phyloP scores from a whole-genome alignment of 1,140 invertebrate species.

The Trachelipus rathkii region DNA sequence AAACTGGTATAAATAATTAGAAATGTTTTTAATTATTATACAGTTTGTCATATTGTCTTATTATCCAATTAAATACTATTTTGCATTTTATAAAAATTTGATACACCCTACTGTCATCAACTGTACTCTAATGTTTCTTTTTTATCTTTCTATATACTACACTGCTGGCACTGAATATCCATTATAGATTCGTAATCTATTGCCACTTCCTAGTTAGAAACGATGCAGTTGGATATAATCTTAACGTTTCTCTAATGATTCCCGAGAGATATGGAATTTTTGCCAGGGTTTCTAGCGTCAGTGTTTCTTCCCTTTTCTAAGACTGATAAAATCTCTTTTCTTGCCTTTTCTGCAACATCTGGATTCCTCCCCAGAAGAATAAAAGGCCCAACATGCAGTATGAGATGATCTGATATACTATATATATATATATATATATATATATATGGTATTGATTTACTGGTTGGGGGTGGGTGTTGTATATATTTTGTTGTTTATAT shows the following conservation, averaged over 20 bases:
- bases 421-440: too few relatives aligned
- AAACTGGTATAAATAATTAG: background rate
- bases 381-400: background rate
- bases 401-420: background rate
- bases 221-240: background rate
- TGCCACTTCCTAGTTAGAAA: background rate
- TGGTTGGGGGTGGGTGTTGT: too few relatives aligned
- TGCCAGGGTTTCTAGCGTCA: background rate
- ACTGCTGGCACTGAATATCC: background rate
- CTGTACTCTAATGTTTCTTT: too few relatives aligned
- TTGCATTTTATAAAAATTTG: too few relatives aligned
- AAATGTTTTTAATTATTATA: background rate
- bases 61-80: too few relatives aligned
- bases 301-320: background rate
- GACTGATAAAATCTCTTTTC: background rate
- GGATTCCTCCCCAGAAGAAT: background rate
- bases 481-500: too few relatives aligned
- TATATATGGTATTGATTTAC: too few relatives aligned
- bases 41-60: background rate
- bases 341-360: background rate
- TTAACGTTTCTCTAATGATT: background rate
- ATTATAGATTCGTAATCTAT: background rate
- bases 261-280: background rate
- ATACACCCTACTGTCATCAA: too few relatives aligned
- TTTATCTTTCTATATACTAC: background rate